Evolutionary conservation across 30 jellyfish, hydroid and myxozoan species (phyloP).

Genomic region (Turritopsis rubra): DNA sequence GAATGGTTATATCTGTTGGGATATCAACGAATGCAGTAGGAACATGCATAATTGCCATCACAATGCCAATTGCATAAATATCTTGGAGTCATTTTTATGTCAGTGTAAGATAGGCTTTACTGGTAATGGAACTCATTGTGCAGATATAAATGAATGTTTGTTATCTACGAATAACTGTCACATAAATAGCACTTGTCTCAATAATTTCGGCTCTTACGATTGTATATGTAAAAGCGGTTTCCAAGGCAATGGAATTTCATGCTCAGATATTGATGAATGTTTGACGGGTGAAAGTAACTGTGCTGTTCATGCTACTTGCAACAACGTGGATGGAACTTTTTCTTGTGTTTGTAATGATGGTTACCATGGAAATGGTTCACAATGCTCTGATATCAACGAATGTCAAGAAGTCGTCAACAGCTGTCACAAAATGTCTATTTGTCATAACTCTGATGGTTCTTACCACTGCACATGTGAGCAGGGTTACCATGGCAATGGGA

Average conservation of each 20-base stretch:
- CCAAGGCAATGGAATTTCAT: conserved; percentile 40
- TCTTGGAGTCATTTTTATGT: conserved; percentile 36
- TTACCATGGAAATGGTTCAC: conserved; percentile 48
- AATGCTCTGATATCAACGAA: conserved; percentile 41
- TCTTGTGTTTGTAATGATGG: conserved; percentile 39
- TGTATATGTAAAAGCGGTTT: conserved; percentile 49
- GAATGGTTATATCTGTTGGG: conserved; percentile 25
- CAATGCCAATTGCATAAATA: conserved; percentile 35
- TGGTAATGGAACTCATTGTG: conserved; percentile 50
- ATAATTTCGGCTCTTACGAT: conserved; percentile 33
- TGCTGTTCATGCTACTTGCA: not conserved
- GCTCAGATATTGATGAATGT: conserved; percentile 34
- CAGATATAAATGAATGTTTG: conserved; percentile 59
- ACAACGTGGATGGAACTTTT: conserved; percentile 9
- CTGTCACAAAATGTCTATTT: conserved; percentile 39
- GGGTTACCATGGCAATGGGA: conserved; percentile 73
- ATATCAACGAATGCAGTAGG: not conserved
- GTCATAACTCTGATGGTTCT: conserved; percentile 51
- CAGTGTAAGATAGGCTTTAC: conserved; percentile 32
- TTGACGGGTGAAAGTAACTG: conserved; percentile 1
- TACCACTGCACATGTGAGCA: conserved; percentile 56
- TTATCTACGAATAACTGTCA: conserved; percentile 27
- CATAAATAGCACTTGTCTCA: conserved; percentile 29
- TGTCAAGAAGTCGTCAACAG: conserved; percentile 19
- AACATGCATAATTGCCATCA: conserved; percentile 14